Conservation (phyloP, 2,113 vertebrate species). For the Mastomys natalensis region DNA sequence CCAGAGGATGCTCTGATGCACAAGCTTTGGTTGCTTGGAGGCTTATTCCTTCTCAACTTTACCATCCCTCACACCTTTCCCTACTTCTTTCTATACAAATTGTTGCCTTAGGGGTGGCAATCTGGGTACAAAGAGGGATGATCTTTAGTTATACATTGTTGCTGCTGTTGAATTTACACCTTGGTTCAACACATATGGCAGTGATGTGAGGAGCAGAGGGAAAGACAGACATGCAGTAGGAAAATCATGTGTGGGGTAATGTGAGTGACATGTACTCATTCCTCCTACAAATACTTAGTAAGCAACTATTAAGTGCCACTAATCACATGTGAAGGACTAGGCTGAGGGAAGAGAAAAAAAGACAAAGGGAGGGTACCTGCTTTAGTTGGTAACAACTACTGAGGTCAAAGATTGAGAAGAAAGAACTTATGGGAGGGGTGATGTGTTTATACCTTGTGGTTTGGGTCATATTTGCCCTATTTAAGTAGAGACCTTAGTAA, state of each 20-base stretch:
- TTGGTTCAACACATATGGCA: not conserved
- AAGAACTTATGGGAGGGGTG: not conserved
- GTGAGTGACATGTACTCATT: not conserved
- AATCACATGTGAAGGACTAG: constrained; percentile 1
- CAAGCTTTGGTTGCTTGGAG: not conserved
- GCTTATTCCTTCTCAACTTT: not conserved
- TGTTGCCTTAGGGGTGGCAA: not conserved
- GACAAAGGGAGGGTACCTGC: not conserved
- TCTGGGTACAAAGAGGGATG: not conserved
- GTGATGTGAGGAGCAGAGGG: not conserved
- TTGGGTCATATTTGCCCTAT: not conserved
- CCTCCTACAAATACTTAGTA: constrained; percentile 13
- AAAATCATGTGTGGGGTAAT: not conserved
- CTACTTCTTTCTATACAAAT: not conserved
- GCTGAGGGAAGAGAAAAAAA: not conserved
- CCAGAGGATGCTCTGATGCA: not conserved
- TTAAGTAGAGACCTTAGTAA: not conserved
- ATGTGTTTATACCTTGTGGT: not conserved
- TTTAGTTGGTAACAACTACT: not conserved
- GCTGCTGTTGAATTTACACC: not conserved
- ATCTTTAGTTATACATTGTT: not conserved
- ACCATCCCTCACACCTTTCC: not conserved
- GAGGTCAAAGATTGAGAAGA: not conserved
- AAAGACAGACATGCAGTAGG: not conserved
- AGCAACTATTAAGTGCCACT: constrained; percentile 29